Percentiles rank a stretch among this genome's conserved stretches.
These are phyloP conservation scores for Poecilus cupreus DNA, from an alignment of 2,888 invertebrate genomes.

Conservation along the genomic window DNA sequence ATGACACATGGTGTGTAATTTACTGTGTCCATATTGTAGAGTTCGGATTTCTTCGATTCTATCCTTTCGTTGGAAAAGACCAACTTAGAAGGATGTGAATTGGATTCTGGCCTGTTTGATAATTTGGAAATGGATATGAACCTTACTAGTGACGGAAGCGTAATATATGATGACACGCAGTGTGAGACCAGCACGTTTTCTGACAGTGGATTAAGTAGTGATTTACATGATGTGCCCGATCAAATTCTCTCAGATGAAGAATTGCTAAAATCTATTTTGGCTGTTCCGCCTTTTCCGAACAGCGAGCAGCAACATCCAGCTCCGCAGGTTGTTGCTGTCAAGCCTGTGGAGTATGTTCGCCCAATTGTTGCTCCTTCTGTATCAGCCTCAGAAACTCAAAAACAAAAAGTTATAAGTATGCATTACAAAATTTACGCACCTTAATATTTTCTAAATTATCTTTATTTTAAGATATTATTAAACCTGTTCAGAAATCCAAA, in stretches of 20 bases:
- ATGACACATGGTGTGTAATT: slow-evolving; percentile 7
- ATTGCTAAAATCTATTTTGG: slow-evolving; percentile 50
- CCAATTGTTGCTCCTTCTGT: slow-evolving; percentile 24
- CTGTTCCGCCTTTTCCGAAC: not conserved
- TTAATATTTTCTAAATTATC: slow-evolving; percentile 64
- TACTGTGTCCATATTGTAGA: slow-evolving; percentile 66
- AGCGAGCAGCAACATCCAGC: slow-evolving; percentile 2
- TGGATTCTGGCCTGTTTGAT: slow-evolving; percentile 73
- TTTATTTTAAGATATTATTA: slow-evolving; percentile 51
- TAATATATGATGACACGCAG: slow-evolving; percentile 68
- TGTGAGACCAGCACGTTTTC: slow-evolving; percentile 74
- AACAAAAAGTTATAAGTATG: slow-evolving; percentile 54
- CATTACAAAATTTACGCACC: not conserved
- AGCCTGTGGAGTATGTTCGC: slow-evolving; percentile 48
- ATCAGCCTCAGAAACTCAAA: not conserved
- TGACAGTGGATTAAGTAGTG: slow-evolving; percentile 83
- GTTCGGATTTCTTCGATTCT: slow-evolving; percentile 80
- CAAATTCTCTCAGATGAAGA: slow-evolving; percentile 55
- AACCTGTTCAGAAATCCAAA: slow-evolving; percentile 57
- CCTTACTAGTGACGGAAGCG: slow-evolving; percentile 68
- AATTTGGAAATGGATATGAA: slow-evolving; percentile 68
- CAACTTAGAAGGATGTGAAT: slow-evolving; percentile 75
- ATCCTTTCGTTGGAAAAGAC: slow-evolving; percentile 80
- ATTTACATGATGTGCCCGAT: slow-evolving; percentile 74
- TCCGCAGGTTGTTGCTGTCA: slow-evolving; percentile 5